Percentiles rank a stretch among this genome's conserved stretches.
Conservation (phyloP, 2,797 vertebrate species). For the Manis crassicaudata region DNA sequence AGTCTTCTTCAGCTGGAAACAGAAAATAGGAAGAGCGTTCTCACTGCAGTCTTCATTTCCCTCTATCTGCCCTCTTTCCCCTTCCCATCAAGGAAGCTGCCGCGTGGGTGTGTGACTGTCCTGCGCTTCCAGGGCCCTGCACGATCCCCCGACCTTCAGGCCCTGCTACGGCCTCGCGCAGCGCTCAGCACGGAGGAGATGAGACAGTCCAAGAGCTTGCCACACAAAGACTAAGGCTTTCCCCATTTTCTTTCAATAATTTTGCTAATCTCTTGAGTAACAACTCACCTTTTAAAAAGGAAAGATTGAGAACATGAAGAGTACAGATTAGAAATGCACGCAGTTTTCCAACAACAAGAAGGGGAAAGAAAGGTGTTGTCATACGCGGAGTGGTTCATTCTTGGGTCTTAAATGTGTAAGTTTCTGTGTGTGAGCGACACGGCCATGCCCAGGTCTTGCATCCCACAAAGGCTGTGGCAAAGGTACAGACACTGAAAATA, state of each 20-base stretch:
- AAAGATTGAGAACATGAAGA: neutral
- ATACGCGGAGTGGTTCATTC: neutral
- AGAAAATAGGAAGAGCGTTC: accelerated
- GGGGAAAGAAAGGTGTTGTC: neutral
- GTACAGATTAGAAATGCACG: neutral
- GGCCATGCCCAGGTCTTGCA: neutral
- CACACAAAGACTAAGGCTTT: neutral
- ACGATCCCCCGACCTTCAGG: neutral
- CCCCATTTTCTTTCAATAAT: neutral
- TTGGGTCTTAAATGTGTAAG: neutral
- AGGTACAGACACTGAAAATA: neutral
- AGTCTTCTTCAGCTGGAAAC: neutral
- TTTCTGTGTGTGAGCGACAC: neutral
- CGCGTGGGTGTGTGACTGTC: accelerated
- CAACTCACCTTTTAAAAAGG: constrained; percentile 53
- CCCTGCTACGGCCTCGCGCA: neutral
- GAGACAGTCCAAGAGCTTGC: neutral
- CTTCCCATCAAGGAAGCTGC: accelerated
- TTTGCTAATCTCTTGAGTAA: constrained; percentile 45
- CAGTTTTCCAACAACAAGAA: neutral
- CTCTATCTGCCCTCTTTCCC: accelerated
- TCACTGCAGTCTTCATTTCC: accelerated
- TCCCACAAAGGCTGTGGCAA: neutral
- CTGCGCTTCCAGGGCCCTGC: accelerated
- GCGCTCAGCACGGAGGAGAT: constrained; percentile 34